Evolutionary conservation across 1,140 invertebrate genomes (phyloP), one percentile per base, ranked within the genome.

Genomic region (Belonocnema kinseyi): DNA sequence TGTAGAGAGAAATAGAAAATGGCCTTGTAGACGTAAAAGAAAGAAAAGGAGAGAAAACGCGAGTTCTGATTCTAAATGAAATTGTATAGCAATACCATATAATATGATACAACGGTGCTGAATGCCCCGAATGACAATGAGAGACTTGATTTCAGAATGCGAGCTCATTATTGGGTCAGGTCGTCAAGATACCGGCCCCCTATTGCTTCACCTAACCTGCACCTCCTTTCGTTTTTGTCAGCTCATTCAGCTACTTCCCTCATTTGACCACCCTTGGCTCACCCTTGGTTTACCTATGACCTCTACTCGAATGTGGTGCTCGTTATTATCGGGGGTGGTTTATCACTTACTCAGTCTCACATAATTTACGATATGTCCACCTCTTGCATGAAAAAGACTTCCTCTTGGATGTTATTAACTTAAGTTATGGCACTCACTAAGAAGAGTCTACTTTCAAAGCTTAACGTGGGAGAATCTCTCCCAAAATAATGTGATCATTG

Each of bases 111-210:
- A 87, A 84, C 77, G 77, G 61, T 77, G 82, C 84, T 85, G 87
- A 88, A 88, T 88, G 81, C 77, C 40, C 51, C 16, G 78, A 82
- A 82, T 83, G 84, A 89, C 87, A 88, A 88, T 89, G 84, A 87
- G 77, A 74, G 80, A 86, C 84, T 87, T 87, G 88, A 87, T 87
- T 88, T 84, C 66, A 86, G 85, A 88, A 90, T 82, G 79, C 82
- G 78, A 83, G 85, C 84, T 90, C 85, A 88, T 89, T 89, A 89
- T 85, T 83, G 84, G 75, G 73, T 77, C 76, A 72, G 75, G 73
- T 83, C 75, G 52, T 76, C 72, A 71, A 61, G 73, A 74, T 79
- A 82, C 26, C 17, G 53, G 14, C 76, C 52, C 52, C 86, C 86
- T 58, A 81, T 76, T 74, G 86, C 53, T 83, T 80, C 61, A 70